phyloP scores from a whole-genome alignment of 2,113 vertebrate species.

The Smithornis capensis region DNA sequence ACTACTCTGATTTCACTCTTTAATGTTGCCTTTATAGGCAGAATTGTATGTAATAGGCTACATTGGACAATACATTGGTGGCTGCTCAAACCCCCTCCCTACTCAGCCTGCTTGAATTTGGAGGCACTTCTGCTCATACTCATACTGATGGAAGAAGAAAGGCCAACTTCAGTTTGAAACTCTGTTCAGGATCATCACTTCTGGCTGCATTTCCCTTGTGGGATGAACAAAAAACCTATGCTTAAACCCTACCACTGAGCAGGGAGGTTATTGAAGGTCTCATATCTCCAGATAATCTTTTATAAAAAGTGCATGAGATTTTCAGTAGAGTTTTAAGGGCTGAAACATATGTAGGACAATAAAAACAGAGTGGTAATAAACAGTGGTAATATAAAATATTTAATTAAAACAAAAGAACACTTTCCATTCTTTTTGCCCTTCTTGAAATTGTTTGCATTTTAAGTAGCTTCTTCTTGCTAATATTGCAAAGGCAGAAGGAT shows the following conservation, averaged over 20 bases:
- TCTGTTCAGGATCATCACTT: neutral
- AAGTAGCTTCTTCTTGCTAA: neutral
- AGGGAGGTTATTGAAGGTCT: neutral
- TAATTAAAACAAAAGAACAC: neutral
- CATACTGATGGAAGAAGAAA: neutral
- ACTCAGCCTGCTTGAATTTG: neutral
- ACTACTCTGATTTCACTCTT: neutral
- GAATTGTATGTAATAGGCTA: neutral
- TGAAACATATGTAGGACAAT: neutral
- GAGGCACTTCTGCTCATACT: neutral
- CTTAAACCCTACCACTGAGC: neutral
- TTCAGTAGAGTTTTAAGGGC: neutral
- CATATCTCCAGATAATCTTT: neutral
- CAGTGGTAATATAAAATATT: neutral
- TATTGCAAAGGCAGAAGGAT: neutral
- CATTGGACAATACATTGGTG: neutral
- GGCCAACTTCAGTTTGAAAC: neutral
- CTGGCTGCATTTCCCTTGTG: neutral
- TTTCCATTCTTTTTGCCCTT: neutral
- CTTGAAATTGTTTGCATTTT: neutral
- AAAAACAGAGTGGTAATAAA: neutral
- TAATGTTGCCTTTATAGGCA: neutral
- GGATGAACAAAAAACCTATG: neutral
- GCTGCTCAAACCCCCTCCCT: neutral
- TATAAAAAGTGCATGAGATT: neutral